Percentiles rank a stretch among this genome's conserved stretches.
Evolutionary conservation across 2,888 invertebrate genomes (phyloP).

Genomic region (Keiferia lycopersicella): DNA sequence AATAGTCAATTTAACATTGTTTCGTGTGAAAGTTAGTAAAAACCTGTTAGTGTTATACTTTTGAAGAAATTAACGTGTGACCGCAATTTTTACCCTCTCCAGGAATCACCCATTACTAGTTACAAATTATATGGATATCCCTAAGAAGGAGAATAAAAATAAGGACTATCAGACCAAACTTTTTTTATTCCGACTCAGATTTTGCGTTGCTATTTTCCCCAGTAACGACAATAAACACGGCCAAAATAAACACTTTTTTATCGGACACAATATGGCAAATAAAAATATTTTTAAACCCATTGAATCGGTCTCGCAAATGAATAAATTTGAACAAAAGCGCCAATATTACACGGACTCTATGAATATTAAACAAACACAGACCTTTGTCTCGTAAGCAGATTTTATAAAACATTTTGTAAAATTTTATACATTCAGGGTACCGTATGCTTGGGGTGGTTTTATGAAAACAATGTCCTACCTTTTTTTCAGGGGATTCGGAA

Average conservation of each 20-base stretch:
- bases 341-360: constrained; percentile 32
- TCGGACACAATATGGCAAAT: background rate
- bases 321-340: constrained; percentile 31
- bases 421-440: constrained; percentile 15
- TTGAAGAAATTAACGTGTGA: no score
- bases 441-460: background rate
- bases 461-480: no score
- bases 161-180: no score
- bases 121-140: no score
- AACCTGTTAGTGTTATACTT: no score
- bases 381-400: constrained; percentile 33
- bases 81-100: no score
- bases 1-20: no score
- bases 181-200: no score
- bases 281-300: constrained; percentile 14
- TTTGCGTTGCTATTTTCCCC: background rate
- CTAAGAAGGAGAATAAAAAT: no score
- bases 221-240: background rate
- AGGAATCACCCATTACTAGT: no score
- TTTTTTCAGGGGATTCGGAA: no score
- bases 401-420: constrained; percentile 31
- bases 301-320: constrained; percentile 13
- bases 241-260: constrained; percentile 6
- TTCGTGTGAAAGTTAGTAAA: no score
- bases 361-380: constrained; percentile 37